Evolutionary conservation across 2,113 vertebrate species (phyloP), one percentile per base, ranked within the genome.

Genomic region (Saimiri boliviensis): DNA sequence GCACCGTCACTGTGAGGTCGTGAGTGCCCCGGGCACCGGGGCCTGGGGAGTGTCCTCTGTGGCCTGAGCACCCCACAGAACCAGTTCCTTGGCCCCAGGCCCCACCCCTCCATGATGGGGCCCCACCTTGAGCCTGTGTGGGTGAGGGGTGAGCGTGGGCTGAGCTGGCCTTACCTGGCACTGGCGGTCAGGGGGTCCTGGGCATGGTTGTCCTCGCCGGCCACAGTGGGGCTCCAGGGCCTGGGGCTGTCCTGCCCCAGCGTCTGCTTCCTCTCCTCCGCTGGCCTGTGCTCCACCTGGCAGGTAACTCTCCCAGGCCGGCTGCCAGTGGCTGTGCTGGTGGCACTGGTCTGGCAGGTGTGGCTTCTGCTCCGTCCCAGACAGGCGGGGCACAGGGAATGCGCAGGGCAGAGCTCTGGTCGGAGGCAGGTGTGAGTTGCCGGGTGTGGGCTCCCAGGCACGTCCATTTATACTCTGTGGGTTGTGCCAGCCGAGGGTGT

Each of bases 381-480:
- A 23, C 45, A 42, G 73, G 52, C 6, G 13, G 68, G n/a, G 30
- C 1, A 12, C 76, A 1, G 60, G 52, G 35, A 19, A 35, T 6
- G 56, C 0, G 45, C 42, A 58, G 52, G 9, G 35, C 7, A 1
- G 17, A 42, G 60, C 20, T 47, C 25, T 6, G 30, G 23, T 45
- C 35, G 0, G 20, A 32, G 86, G 42, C 85, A 45, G 81, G 89
- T 56, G 58, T 73, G 86, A 66, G 23, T 74, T 91, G 96, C 94
- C 37, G 23, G 91, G 82, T 2, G 32, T 80, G 88, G 35, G 77
- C 58, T 54, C 16, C 21, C 37, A 0, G 25, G 87, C 84, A 96
- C 96, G 90, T 76, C 63, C 85, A 92, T 95, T 97, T 98, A 97
- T 98, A 85, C 0, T 3, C 70, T 96, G 16, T 20, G 30, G 54